Evolutionary conservation across 64 coral and sea anemone species (phyloP), one percentile per base, ranked within the genome.

Genomic region (Cladopsammia gracilis): DNA sequence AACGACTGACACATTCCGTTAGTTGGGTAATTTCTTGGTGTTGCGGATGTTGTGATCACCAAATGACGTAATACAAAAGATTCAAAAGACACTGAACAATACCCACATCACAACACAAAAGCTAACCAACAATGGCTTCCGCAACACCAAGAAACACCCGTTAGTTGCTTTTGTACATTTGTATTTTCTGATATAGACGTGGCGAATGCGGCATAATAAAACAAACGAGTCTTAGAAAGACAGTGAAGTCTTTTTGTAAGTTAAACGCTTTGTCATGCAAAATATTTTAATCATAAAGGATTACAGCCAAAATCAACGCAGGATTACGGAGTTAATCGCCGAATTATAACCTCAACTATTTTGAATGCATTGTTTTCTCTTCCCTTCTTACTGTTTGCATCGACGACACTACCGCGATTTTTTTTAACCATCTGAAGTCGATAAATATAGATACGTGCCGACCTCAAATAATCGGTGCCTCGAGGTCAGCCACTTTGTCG

Each of bases 231-330:
- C n/a, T 62, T 16, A 14, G 25, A 19, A 15, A 67, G 60, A 83
- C 78, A 83, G 67, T 82, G 15, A 48, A 59, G 53, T 15, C 14
- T 16, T 64, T 83, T 65, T 83, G 43, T 19, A 66, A 64, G 44
- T 49, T 67, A 19, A 83, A 48, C 18, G 18, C 80, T 83, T 83
- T 83, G 80, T 83, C 3, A 83, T 83, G 80, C 60, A 83, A 67
- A 83, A 48, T 83, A 67, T 67, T 65, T 62, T 83, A 83, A 83
- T 83, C 80, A 51, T 19, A 43, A 65, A 67, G 60, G 43, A 83
- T 83, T 83, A 83, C 16, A 49, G 25, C 15, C 18, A 48, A n/a
- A 66, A 62, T 60, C 23, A 50, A 49, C 44, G 1, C 10, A 23
- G 16, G 20, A 62, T 50, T 83, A 58, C 7, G 20, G 44, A 9